Evolutionary conservation across 2,888 invertebrate species (phyloP).

Genomic region (Empis stercorea): DNA sequence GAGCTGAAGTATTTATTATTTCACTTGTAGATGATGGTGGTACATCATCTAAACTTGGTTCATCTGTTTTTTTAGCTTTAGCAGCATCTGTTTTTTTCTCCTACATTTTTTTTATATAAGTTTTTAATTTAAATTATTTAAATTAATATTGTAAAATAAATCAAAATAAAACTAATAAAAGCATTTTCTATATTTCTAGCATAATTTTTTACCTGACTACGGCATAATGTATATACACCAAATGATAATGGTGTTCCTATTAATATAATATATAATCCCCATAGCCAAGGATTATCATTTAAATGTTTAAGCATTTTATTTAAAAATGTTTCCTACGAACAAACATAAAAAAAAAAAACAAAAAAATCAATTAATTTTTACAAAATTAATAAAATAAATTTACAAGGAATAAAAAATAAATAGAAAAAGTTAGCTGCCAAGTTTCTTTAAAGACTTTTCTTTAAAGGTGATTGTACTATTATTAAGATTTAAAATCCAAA

Average conservation of each 20-base stretch:
- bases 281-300: constrained; percentile 80
- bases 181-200: not conserved
- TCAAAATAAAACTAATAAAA: constrained; percentile 4
- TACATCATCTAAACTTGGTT: constrained; percentile 44
- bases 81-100: constrained; percentile 38
- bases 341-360: constrained; percentile 10
- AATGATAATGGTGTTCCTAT: constrained; percentile 67
- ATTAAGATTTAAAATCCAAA: too few relatives aligned
- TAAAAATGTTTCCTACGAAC: constrained; percentile 62
- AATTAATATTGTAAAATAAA: not conserved
- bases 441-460: too few relatives aligned
- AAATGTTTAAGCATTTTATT: constrained; percentile 62
- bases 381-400: not conserved
- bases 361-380: not conserved
- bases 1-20: constrained; percentile 3
- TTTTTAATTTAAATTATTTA: too few relatives aligned
- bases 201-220: constrained; percentile 39
- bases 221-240: constrained; percentile 71
- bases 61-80: constrained; percentile 62
- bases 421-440: not conserved
- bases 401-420: not conserved
- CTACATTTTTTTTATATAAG: constrained; percentile 21
- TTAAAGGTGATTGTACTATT: too few relatives aligned
- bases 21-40: too few relatives aligned
- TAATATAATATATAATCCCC: constrained; percentile 70